Percentiles rank a stretch among this genome's conserved stretches.
These are phyloP conservation scores for Natrix natrix DNA, from an alignment of 2,797 vertebrate genomes.

Conservation along the genomic window DNA sequence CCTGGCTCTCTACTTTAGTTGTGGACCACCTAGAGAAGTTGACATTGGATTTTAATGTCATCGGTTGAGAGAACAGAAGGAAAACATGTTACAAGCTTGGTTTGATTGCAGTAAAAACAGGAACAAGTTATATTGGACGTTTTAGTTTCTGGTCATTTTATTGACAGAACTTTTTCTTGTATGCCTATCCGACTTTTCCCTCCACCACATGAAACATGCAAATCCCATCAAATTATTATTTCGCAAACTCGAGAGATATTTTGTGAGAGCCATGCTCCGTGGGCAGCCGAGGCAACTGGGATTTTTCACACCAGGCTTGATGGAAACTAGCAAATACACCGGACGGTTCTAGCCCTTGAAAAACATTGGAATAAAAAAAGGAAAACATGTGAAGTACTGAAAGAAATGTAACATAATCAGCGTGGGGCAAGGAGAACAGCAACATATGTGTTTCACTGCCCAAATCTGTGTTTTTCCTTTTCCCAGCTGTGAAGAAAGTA, in stretches of 20 bases:
- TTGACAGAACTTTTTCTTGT: not conserved
- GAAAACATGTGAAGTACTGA: not conserved
- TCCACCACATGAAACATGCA: not conserved
- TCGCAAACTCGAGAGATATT: not conserved
- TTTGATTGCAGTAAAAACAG: constrained; percentile 38
- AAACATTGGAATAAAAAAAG: not conserved
- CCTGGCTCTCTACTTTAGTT: constrained; percentile 34
- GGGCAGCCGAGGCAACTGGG: constrained; percentile 6
- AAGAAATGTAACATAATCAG: not conserved
- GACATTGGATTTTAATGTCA: constrained; percentile 33
- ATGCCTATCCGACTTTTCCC: constrained; percentile 15
- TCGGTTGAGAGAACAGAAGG: constrained; percentile 48
- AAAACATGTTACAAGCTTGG: constrained; percentile 43
- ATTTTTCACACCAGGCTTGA: constrained; percentile 1
- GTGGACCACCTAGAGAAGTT: constrained; percentile 54
- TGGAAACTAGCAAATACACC: not conserved
- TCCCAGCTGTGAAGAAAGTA: not conserved
- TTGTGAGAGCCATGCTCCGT: not conserved
- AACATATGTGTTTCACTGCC: not conserved
- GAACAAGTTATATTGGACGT: constrained; percentile 42
- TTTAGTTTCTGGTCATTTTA: constrained; percentile 23
- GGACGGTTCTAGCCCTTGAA: not conserved
- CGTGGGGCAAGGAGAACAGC: not conserved
- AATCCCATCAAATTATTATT: constrained; percentile 25
- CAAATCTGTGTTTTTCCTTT: not conserved